These are phyloP conservation scores for Acanthosoma haemorrhoidale DNA, from an alignment of 2,888 invertebrate species.

Conservation along the genomic window DNA sequence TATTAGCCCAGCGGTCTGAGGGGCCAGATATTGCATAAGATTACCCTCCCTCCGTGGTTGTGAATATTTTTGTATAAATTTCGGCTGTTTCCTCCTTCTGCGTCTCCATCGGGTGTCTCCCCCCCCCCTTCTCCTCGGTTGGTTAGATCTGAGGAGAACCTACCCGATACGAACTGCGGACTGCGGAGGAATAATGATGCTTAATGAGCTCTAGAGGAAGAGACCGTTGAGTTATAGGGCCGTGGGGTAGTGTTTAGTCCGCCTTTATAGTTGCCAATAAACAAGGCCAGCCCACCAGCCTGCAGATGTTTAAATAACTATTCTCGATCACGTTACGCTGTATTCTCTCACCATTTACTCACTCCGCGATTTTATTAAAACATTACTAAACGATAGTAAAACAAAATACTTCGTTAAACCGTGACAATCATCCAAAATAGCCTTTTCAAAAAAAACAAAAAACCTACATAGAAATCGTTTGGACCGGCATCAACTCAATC, in stretches of 20 bases:
- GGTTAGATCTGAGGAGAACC: neutral
- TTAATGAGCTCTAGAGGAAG: neutral
- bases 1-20: neutral
- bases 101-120: too few species aligned
- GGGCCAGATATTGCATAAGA: neutral
- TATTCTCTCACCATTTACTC: too few species aligned
- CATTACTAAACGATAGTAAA: too few species aligned
- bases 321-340: neutral
- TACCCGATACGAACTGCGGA: neutral
- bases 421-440: too few species aligned
- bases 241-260: neutral
- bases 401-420: too few species aligned
- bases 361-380: too few species aligned
- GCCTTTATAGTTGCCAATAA: neutral
- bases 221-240: neutral
- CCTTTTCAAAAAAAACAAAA: too few species aligned
- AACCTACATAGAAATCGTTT: too few species aligned
- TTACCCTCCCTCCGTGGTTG: slow-evolving; percentile 11
- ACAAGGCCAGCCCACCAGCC: neutral
- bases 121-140: neutral
- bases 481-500: too few species aligned
- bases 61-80: slow-evolving; percentile 26
- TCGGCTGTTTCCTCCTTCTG: neutral
- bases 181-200: neutral
- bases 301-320: neutral